Conservation (phyloP, 2,888 invertebrate species). For the Aleiodes testaceus region DNA sequence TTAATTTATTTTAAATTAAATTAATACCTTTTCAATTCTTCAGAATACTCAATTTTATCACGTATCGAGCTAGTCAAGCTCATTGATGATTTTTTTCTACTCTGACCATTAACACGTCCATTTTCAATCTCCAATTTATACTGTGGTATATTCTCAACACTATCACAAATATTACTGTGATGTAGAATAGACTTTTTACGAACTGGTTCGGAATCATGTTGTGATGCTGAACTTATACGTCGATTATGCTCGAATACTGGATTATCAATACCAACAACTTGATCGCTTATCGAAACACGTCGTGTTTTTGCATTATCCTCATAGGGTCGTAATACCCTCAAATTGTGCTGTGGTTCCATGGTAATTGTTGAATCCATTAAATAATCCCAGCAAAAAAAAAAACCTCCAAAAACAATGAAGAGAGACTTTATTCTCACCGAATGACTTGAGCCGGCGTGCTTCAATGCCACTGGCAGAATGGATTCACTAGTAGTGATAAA, state of each 20-base stretch:
- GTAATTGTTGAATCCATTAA: conserved; percentile 29
- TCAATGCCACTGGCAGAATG: too few species aligned
- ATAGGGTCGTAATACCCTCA: conserved; percentile 50
- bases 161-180: conserved; percentile 64
- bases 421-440: not conserved
- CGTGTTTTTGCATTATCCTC: conserved; percentile 43
- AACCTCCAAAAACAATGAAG: not conserved
- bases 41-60: conserved; percentile 70
- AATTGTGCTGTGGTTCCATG: conserved; percentile 13
- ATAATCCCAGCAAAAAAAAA: not conserved
- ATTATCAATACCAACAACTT: conserved; percentile 66
- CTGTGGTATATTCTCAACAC: conserved; percentile 67
- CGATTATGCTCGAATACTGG: conserved; percentile 66
- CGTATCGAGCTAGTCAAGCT: conserved; percentile 70
- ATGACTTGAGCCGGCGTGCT: too few species aligned
- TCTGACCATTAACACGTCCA: conserved; percentile 55
- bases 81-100: conserved; percentile 67
- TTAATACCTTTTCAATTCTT: conserved; percentile 66
- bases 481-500: conserved; percentile 12
- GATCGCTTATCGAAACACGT: conserved; percentile 70
- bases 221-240: conserved; percentile 65
- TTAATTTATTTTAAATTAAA: conserved; percentile 43
- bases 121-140: conserved; percentile 68
- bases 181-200: conserved; percentile 68
- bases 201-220: conserved; percentile 61